Evolutionary conservation across 1,140 invertebrate genomes (phyloP), one percentile per base, ranked within the genome.

Genomic region (Drosophila nikananu): DNA sequence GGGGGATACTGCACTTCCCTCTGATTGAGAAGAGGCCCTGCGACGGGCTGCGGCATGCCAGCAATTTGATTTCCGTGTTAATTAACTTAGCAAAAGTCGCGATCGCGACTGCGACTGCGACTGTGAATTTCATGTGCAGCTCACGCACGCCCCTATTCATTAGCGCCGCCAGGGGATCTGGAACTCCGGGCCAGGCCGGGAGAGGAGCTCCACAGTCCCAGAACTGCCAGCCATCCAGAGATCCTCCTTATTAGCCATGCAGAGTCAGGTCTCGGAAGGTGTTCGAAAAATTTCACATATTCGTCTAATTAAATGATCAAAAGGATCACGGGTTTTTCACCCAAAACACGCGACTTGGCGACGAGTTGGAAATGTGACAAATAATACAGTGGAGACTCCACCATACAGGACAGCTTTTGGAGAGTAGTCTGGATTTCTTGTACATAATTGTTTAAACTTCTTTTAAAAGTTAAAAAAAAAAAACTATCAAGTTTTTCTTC

Each of bases 221-320:
- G 30, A 30, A 30, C 30, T 21, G 37, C 21, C 63, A 37, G 57
- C 9, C 37, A 62, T 66, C 63, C 39, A 42, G 17, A 58, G 35
- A 58, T 58, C 55, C 55, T 35, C 63, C 86, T 90, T 82, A 90
- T 90, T 90, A 86, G 86, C 68, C 90, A 90, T 91, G 79, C 86
- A 91, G 86, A 86, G 72, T 80, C 59, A 62, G 86, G 51, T 65
- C 59, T 54, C 25, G 27, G 62, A 80, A 90, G 86, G 86, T 90
- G 86, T 90, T 91, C 86, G 70, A 90, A 91, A 86, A 91, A 90
- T 90, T 90, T 91, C 86, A 91, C 86, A 82, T 80, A 90, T 90
- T 86, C 70, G 82, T 86, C 86, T 91, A 91, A 90, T 90, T 90
- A 90, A 90, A 90, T 81, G 82, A 90, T 90, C 86, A 90, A 90